Base-by-base conservation (phyloP, 1,140 invertebrate genomes). In the Delia radicum region DNA sequence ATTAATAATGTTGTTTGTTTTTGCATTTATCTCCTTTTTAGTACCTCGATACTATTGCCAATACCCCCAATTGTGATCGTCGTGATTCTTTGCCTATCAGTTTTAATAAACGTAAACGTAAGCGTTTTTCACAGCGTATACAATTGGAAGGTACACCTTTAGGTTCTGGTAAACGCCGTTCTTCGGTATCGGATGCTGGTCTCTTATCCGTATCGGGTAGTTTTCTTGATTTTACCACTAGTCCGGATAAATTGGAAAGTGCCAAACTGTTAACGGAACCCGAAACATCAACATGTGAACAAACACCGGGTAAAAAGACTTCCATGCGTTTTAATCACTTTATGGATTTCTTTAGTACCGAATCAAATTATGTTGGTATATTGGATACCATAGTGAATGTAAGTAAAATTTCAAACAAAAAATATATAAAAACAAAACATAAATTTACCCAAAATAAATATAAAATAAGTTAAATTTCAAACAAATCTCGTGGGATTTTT, bases 291-390 rank as follows among this genome's bases (percentile, higher is more conserved):
- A 79, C 83, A 76, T 78, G 67, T 55, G 89, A 90, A 74, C 79
- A 81, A 31, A 81, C 86, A 31, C 87, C 88, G 63, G 33, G 42
- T 0, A 89, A 89, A 78, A 89, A 89, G 79, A 87, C 91, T 75
- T 91, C 93, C 5, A 89, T 92, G 37, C 87, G 94, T 28, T 91
- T 93, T 80, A 92, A 93, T 87, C 93, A 94, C 46, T 97, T 98
- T 81, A 91, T 95, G 85, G 97, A 99, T 87, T 89, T 99, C 65
- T 91, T 96, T 31, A 95, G 98, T 86, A 99, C 98, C 8, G 98
- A 99, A 87, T 94, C 92, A 33, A 99, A 99, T 89, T 99, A 99
- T 89, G 96, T 99, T 62, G 92, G 92, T 69, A 98, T 99, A 81
- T 89, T 99, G 75, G 91, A 95, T 79, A 98, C 96, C 55, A 96